Evolutionary conservation across 2,797 vertebrate species (phyloP), one percentile per base, ranked within the genome.

Genomic region (Cossypha caffra): DNA sequence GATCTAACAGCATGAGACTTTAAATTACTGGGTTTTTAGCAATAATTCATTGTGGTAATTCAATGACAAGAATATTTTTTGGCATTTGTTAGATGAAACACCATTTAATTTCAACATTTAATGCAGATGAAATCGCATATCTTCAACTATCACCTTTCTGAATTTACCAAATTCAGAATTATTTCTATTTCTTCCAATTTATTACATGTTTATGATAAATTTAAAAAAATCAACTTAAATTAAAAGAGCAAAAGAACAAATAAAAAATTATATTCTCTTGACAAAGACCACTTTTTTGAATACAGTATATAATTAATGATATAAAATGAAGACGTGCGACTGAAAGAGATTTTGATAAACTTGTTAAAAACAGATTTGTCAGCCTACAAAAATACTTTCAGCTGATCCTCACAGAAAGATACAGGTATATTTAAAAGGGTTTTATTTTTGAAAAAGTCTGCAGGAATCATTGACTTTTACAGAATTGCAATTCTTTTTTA

Each of bases 381-480:
- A 59, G 4, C 4, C 83, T 43, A 48, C 5, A 64, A 73, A 81
- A 40, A 14, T 5, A 9, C 2, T 38, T 50, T 72, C 47, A 47
- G 19, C 16, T 55, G 4, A 13, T 84, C 14, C 14, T 78, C 7
- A 33, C 10, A 57, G 11, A 31, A 76, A 17, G 13, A 43, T 51
- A 29, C 0, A 31, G 18, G 2, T 29, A 43, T 3, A 26, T 63
- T 67, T 9, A 51, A 29, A 0, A 26, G 24, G 7, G 1, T n/a
- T 88, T 62, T 55, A 4, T 5, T 63, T 86, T 8, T 12, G 18
- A n/a, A 37, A 23, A 81, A 25, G 3, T 13, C 28, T 47, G 5
- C 24, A 33, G n/a, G 15, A 79, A 52, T 13, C 16, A 16, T 13
- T 40, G 5, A 25, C 31, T 55, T 35, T 4, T 16, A 51, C 15